These are phyloP conservation scores for Tribolium castaneum DNA, from an alignment of 1,140 invertebrate genomes.

Conservation along the genomic window DNA sequence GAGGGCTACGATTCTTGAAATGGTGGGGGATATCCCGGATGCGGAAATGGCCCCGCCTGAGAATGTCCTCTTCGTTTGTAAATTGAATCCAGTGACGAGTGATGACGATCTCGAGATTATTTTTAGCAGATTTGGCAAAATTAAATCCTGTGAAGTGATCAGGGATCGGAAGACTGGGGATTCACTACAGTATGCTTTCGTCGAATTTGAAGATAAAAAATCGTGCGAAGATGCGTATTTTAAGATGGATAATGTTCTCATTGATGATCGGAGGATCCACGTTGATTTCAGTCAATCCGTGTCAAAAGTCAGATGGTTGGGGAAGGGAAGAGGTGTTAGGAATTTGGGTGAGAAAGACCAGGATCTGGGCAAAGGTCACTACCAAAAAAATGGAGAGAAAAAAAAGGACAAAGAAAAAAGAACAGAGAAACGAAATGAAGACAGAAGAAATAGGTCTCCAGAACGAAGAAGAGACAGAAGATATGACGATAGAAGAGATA, in stretches of 20 bases:
- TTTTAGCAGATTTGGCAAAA: slow-evolving; percentile 96
- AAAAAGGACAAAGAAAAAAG: not conserved
- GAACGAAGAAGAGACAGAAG: not conserved
- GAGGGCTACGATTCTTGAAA: slow-evolving; percentile 96
- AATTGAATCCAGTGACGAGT: slow-evolving; percentile 98
- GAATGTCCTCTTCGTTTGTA: slow-evolving; percentile 99
- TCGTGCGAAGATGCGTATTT: slow-evolving; percentile 99
- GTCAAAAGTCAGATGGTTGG: slow-evolving; percentile 89
- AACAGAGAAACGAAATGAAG: not conserved
- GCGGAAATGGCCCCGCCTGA: slow-evolving; percentile 98
- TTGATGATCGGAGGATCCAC: slow-evolving; percentile 98
- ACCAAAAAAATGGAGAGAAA: slow-evolving; percentile 18
- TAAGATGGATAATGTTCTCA: slow-evolving; percentile 99
- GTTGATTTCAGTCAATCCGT: slow-evolving; percentile 99
- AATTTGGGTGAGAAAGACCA: slow-evolving; percentile 20
- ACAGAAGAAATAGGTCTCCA: not conserved
- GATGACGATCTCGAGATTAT: slow-evolving; percentile 99
- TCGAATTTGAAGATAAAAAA: slow-evolving; percentile 96
- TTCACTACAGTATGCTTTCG: slow-evolving; percentile 98
- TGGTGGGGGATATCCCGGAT: slow-evolving; percentile 97
- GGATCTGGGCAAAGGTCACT: slow-evolving; percentile 6
- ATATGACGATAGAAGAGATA: not conserved
- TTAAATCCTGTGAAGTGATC: slow-evolving; percentile 97
- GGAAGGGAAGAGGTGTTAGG: slow-evolving; percentile 74
- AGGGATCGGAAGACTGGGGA: slow-evolving; percentile 92